Percentiles rank a stretch among this genome's conserved stretches.
phyloP scores from a whole-genome alignment of 2,888 invertebrate genomes.

The Tuberolachnus salignus region DNA sequence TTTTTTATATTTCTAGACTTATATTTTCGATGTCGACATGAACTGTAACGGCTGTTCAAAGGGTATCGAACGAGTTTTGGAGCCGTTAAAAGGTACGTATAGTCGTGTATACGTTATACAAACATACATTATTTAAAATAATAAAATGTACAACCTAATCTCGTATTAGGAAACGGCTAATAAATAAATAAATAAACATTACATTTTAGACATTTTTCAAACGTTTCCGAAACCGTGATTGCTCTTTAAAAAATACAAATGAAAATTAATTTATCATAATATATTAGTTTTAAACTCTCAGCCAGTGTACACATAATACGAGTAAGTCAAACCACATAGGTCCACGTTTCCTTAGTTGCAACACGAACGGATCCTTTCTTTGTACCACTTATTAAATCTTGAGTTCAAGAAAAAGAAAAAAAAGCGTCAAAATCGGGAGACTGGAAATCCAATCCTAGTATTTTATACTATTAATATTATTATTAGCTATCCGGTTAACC shows the following conservation, averaged over 20 bases:
- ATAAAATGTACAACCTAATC: neutral
- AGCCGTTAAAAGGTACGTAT: slow-evolving; percentile 24
- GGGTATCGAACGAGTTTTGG: slow-evolving; percentile 19
- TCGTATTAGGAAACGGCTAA: neutral
- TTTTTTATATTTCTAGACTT: slow-evolving; percentile 1
- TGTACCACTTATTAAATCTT: too few species aligned
- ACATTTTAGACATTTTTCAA: neutral
- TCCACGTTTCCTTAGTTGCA: too few species aligned
- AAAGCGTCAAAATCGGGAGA: too few species aligned
- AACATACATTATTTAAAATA: neutral
- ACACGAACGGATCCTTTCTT: too few species aligned
- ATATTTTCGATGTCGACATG: slow-evolving; percentile 33
- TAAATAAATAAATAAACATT: neutral
- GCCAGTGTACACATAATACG: too few species aligned
- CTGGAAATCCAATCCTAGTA: too few species aligned
- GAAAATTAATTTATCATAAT: too few species aligned
- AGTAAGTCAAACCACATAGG: too few species aligned
- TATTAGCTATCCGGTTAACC: too few species aligned
- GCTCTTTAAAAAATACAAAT: neutral
- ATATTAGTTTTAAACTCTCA: too few species aligned
- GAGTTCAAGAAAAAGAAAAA: too few species aligned
- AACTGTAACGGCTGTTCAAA: slow-evolving; percentile 29
- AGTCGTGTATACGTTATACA: neutral
- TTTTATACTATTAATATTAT: too few species aligned
- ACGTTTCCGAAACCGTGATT: neutral